A percentile compares a stretch with the other conserved stretches of the same genome.
Evolutionary conservation across 1,140 invertebrate species (phyloP).

Genomic region (Dreissena rostriformis): DNA sequence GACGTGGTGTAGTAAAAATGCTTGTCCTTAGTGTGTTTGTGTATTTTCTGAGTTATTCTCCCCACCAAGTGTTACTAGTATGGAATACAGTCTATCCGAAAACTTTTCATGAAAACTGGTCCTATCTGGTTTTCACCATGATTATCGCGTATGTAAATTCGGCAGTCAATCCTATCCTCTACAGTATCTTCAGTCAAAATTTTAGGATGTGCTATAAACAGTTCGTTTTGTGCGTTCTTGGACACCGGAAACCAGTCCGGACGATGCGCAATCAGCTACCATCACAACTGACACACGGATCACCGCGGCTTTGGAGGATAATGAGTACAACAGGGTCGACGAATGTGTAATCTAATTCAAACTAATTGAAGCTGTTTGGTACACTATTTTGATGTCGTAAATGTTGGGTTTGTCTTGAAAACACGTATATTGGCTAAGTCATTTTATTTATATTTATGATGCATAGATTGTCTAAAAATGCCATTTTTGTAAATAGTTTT

Average conservation of each 20-base stretch:
- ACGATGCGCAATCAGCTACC: neutral
- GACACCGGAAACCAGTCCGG: neutral
- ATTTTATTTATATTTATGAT: too few species aligned
- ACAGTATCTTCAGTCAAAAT: conserved; percentile 81
- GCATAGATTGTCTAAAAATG: too few species aligned
- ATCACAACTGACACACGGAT: neutral
- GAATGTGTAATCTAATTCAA: neutral
- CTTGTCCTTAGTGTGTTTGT: conserved; percentile 80
- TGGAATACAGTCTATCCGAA: conserved; percentile 77
- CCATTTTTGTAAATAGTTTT: too few species aligned
- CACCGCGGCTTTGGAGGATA: neutral
- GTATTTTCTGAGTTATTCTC: conserved; percentile 81
- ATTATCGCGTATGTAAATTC: conserved; percentile 80
- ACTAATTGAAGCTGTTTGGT: too few species aligned
- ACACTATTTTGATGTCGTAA: too few species aligned
- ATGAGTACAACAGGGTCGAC: neutral
- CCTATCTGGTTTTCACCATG: conserved; percentile 78
- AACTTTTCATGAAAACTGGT: conserved; percentile 77
- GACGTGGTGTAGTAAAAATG: conserved; percentile 82
- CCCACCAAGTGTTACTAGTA: conserved; percentile 79
- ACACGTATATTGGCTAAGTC: too few species aligned
- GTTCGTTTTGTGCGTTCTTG: neutral
- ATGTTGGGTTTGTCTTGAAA: too few species aligned
- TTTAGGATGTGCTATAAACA: conserved; percentile 65
- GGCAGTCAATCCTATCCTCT: conserved; percentile 81